These are phyloP conservation scores for Hirundo rustica DNA, from an alignment of 2,797 vertebrate genomes.

Conservation along the genomic window DNA sequence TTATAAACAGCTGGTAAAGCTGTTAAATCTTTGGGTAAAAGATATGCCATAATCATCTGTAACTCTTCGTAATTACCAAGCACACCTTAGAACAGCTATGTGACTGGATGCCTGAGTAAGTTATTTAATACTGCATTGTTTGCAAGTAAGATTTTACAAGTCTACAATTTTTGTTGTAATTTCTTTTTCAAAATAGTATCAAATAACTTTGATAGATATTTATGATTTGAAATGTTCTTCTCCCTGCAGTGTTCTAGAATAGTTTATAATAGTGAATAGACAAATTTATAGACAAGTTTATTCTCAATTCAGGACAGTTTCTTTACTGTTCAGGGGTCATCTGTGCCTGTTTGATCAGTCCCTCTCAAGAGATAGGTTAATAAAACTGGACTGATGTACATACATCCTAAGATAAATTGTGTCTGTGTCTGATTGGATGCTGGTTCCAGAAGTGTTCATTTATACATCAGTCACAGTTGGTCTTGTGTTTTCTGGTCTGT, in stretches of 20 bases:
- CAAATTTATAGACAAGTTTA: background rate
- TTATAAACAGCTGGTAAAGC: background rate
- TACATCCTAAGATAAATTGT: background rate
- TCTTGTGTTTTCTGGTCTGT: background rate
- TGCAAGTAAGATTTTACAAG: background rate
- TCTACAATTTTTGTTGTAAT: background rate
- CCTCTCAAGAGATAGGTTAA: background rate
- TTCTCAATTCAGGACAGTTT: background rate
- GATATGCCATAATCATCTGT: background rate
- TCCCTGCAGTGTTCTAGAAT: background rate
- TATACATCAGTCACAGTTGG: background rate
- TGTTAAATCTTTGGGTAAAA: background rate
- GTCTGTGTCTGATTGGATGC: fast-evolving
- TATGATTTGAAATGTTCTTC: background rate
- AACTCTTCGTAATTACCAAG: background rate
- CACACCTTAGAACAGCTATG: background rate
- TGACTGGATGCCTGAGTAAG: background rate
- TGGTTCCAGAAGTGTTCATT: background rate
- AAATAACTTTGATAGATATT: background rate
- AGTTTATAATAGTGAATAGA: background rate
- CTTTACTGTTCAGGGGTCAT: background rate
- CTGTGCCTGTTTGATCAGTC: background rate
- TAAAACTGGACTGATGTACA: background rate
- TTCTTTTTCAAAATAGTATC: background rate
- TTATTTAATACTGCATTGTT: background rate